Evolutionary conservation across 2,113 vertebrate species (phyloP).

Genomic region (Gymnarchus niloticus): DNA sequence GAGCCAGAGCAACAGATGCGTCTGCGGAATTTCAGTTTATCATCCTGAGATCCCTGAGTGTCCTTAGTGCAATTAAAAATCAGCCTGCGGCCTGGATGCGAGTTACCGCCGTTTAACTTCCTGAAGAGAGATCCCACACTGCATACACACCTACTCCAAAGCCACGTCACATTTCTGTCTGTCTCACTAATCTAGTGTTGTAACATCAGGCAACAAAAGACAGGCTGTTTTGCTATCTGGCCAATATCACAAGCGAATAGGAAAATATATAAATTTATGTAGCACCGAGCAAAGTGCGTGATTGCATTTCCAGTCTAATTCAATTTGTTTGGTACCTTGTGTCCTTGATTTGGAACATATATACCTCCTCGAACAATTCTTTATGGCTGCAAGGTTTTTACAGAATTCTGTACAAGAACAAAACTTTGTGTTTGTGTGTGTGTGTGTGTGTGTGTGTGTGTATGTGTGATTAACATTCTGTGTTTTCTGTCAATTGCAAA

Average conservation of each 20-base stretch:
- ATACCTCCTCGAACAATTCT: background rate
- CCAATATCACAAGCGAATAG: slow-evolving; percentile 9
- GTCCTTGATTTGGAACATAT: slow-evolving; percentile 20
- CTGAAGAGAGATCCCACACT: slow-evolving; percentile 19
- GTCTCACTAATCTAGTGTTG: background rate
- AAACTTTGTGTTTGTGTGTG: background rate
- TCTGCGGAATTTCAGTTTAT: no score
- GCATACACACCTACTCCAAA: background rate
- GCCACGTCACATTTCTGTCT: background rate
- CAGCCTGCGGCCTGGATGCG: background rate
- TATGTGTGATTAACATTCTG: background rate
- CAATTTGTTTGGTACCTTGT: slow-evolving; percentile 21
- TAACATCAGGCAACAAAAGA: background rate
- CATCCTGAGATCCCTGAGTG: no score
- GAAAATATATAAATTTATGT: background rate
- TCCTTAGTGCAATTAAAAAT: no score
- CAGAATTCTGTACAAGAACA: background rate
- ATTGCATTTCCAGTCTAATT: slow-evolving; percentile 38
- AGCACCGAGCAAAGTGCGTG: slow-evolving; percentile 21
- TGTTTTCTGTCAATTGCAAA: background rate
- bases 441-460: background rate
- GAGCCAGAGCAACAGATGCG: no score
- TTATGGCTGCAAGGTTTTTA: background rate
- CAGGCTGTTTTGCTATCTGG: slow-evolving; percentile 8
- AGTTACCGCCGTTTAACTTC: slow-evolving; percentile 10